A percentile compares a stretch with the other conserved stretches of the same genome.
Evolutionary conservation across 2,797 vertebrate species (phyloP).

Genomic region (Parotocinclus haroldoi): DNA sequence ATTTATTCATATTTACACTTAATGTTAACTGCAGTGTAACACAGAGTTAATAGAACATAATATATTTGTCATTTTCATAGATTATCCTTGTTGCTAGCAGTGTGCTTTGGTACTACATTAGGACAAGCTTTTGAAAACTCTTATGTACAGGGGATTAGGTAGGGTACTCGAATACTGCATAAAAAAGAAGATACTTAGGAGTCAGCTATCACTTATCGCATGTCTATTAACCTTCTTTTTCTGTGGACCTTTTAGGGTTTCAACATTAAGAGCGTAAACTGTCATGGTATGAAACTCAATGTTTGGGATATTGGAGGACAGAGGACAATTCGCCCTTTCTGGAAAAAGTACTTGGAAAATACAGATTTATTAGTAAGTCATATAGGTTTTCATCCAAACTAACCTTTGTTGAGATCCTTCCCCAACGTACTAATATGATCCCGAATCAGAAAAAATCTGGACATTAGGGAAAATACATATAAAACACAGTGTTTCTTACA

Average conservation of each 20-base stretch:
- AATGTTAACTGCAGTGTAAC: too few species aligned
- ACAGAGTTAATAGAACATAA: too few species aligned
- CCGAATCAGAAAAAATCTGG: too few species aligned
- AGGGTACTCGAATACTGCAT: too few species aligned
- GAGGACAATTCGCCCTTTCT: constrained; percentile 82
- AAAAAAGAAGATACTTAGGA: too few species aligned
- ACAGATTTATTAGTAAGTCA: constrained; percentile 82
- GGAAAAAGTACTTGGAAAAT: constrained; percentile 89
- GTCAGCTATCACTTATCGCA: too few species aligned
- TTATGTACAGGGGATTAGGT: neutral
- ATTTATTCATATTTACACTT: too few species aligned
- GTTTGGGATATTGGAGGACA: constrained; percentile 91
- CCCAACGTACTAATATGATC: neutral
- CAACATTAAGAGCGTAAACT: constrained; percentile 85
- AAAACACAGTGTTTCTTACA: too few species aligned
- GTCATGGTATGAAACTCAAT: constrained; percentile 82
- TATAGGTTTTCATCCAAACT: neutral
- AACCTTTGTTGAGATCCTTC: neutral
- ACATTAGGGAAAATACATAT: too few species aligned
- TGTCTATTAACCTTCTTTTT: neutral
- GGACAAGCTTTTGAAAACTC: constrained; percentile 7
- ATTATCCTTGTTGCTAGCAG: too few species aligned
- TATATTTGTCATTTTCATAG: too few species aligned
- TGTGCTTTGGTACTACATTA: neutral
- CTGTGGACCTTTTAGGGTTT: constrained; percentile 72